phyloP scores from a whole-genome alignment of 2,113 vertebrate genomes.

The Octodon degus region DNA sequence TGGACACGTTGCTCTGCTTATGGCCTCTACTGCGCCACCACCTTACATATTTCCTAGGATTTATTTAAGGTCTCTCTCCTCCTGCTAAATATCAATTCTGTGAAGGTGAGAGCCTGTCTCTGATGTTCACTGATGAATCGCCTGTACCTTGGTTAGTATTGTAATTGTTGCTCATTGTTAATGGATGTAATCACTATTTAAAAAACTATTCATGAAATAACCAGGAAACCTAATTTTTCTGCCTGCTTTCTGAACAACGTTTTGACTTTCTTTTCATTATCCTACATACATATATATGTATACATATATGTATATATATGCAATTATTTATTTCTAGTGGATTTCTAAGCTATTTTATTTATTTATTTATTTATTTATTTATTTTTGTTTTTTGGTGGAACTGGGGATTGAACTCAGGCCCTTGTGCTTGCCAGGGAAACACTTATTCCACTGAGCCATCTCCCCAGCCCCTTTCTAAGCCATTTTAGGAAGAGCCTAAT shows the following conservation, averaged over 20 bases:
- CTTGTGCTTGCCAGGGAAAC: too few species aligned
- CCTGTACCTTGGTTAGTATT: neutral
- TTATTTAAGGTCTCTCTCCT: neutral
- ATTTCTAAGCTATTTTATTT: constrained; percentile 51
- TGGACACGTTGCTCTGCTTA: neutral
- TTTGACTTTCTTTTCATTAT: constrained; percentile 19
- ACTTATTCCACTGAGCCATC: too few species aligned
- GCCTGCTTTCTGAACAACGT: neutral
- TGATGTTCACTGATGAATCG: neutral
- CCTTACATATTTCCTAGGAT: neutral
- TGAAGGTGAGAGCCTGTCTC: neutral
- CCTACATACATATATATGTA: neutral
- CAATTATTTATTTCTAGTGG: constrained; percentile 19
- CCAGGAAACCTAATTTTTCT: neutral
- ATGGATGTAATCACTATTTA: neutral
- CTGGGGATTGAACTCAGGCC: too few species aligned
- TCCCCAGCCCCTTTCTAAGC: too few species aligned
- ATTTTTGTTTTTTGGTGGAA: too few species aligned
- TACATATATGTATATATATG: neutral
- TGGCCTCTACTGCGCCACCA: neutral
- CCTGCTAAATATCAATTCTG: neutral
- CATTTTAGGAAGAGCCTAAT: neutral
- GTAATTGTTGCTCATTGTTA: neutral
- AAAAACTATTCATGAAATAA: neutral
- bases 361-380: too few species aligned